Evolutionary conservation across 2,113 vertebrate species (phyloP).

Genomic region (Orthonyx spaldingii): DNA sequence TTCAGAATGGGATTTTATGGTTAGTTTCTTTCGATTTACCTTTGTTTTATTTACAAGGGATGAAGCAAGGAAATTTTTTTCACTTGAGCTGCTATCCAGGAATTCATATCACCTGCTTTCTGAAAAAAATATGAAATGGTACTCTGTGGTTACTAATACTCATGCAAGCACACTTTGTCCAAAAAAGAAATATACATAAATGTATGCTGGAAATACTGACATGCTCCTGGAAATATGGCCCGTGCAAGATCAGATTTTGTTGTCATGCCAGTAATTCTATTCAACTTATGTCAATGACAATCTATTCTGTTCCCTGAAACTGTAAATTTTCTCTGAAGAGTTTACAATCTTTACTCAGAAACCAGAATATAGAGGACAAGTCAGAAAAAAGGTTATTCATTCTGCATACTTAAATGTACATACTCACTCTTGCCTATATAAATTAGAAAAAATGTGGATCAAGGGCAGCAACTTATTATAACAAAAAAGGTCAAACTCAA

Average conservation of each 20-base stretch:
- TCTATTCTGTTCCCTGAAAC: neutral
- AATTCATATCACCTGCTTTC: neutral
- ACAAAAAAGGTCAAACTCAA: neutral
- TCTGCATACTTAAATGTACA: neutral
- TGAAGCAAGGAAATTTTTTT: neutral
- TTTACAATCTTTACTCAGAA: neutral
- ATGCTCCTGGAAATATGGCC: neutral
- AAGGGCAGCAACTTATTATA: neutral
- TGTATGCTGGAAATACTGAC: neutral
- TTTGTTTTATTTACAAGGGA: neutral
- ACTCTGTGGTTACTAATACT: neutral
- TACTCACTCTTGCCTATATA: neutral
- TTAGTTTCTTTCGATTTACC: neutral
- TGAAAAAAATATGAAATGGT: neutral
- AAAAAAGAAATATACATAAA: neutral
- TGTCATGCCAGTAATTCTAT: neutral
- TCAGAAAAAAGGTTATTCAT: neutral
- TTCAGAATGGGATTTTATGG: neutral
- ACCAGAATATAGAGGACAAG: neutral
- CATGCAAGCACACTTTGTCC: neutral
- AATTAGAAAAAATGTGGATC: neutral
- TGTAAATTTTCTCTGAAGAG: neutral
- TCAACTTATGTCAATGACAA: neutral
- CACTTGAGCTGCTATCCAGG: neutral
- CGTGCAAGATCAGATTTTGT: neutral